Conservation (phyloP, 2,113 vertebrate species). For the Calidris pygmaea region DNA sequence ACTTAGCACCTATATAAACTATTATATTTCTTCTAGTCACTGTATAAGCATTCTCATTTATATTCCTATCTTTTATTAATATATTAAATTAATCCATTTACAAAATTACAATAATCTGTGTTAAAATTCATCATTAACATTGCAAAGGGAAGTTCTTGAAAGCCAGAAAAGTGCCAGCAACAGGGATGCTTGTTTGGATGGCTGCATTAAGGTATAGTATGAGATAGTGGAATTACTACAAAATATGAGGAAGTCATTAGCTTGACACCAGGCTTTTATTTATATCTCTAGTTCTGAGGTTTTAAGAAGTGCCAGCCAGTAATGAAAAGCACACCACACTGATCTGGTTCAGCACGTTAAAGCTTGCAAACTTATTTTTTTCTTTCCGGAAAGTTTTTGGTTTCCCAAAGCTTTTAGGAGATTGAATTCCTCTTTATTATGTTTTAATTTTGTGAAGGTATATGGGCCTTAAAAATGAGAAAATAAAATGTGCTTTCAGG, state of each 20-base stretch:
- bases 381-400: background rate
- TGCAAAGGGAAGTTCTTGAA: background rate
- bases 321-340: background rate
- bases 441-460: background rate
- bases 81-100: background rate
- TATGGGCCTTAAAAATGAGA: background rate
- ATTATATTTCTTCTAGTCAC: background rate
- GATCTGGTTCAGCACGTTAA: background rate
- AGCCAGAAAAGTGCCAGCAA: background rate
- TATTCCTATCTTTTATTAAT: background rate
- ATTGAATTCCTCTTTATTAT: background rate
- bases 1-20: background rate
- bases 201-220: background rate
- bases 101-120: background rate
- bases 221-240: background rate
- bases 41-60: background rate
- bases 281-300: background rate
- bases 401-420: background rate
- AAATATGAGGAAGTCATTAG: background rate
- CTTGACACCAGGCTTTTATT: background rate
- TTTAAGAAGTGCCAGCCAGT: background rate
- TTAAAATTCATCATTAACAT: background rate
- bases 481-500: background rate
- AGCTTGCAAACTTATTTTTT: background rate
- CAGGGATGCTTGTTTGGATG: background rate